Base-by-base conservation (phyloP, 1,140 invertebrate genomes). In the Brachionus calyciflorus region DNA sequence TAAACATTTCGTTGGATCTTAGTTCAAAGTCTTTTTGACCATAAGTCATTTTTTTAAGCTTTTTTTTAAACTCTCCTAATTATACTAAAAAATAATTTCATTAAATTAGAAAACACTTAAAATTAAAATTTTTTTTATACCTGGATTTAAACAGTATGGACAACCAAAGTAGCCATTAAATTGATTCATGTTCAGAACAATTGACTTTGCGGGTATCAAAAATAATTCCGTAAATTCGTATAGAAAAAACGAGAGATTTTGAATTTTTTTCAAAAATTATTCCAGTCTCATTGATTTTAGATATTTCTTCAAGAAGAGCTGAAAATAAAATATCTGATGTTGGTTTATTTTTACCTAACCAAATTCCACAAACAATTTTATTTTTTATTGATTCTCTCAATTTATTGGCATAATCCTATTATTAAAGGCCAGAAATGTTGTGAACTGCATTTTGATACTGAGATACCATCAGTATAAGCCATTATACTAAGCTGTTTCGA, bases 261-360 rank as follows among this genome's bases (percentile, higher is more conserved):
- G 2, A 28, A 55, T 55, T 55, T 26, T 26, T 55, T 26, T 30
- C 26, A 28, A 55, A 55, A 26, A 26, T 26, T 55, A 55, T 55
- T 55, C 51, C 51, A 26, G 21, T 26, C 6, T 26, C 14, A 24
- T 55, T 55, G 14, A 55, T 55, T 55, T 12, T 55, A 3, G 21
- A 17, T 24, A 55, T 55, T 55, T 55, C 51, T 55, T 55, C 51
- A 26, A 28, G 21, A 12, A 55, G 14, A 26, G 6, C 26, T 26
- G 19, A 26, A 55, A 55, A 55, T 24, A 55, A 55, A 55, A 21
- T 55, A 24, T 55, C 51, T 55, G 51, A 55, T 55, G 19, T 55
- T 55, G 51, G 51, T 55, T 55, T 55, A 24, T 55, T 55, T 21
- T 19, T 26, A 26, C 51, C 51, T 24, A 26, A 28, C 51, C 51